Conservation (phyloP, 2,113 vertebrate genomes). For the Seriola rivoliana region DNA sequence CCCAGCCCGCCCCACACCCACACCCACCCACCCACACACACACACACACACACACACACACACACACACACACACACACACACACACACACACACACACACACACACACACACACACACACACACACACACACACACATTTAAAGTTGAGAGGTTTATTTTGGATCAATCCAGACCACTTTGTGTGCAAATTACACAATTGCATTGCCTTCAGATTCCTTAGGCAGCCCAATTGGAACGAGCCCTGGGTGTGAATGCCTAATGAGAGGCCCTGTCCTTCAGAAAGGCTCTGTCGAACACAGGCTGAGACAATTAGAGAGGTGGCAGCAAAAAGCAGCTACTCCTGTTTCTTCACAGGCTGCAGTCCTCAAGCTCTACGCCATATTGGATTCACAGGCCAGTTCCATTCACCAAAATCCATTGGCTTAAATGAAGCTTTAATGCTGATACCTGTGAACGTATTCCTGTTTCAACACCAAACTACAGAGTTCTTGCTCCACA, state of each 20-base stretch:
- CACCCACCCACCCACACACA: no score
- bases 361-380: slow-evolving; percentile 16
- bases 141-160: slow-evolving; percentile 92
- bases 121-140: slow-evolving; percentile 79
- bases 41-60: slow-evolving; percentile 8
- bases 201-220: slow-evolving; percentile 90
- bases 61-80: slow-evolving; percentile 19
- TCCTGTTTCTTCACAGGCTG: slow-evolving; percentile 35
- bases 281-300: slow-evolving; percentile 74
- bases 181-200: slow-evolving; percentile 90
- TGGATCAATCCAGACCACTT: slow-evolving; percentile 92
- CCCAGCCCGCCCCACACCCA: background rate
- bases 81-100: no score
- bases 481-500: background rate
- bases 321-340: slow-evolving; percentile 9
- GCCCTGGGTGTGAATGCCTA: slow-evolving; percentile 85
- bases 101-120: background rate
- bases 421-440: slow-evolving; percentile 34
- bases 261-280: slow-evolving; percentile 84
- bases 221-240: slow-evolving; percentile 88
- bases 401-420: slow-evolving; percentile 23
- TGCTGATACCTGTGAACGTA: slow-evolving; percentile 10
- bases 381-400: slow-evolving; percentile 37
- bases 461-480: background rate
- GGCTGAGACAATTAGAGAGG: slow-evolving; percentile 74